A percentile compares a stretch with the other conserved stretches of the same genome.
Conservation (phyloP, 2,888 invertebrate species). For the Mythimna vitellina region DNA sequence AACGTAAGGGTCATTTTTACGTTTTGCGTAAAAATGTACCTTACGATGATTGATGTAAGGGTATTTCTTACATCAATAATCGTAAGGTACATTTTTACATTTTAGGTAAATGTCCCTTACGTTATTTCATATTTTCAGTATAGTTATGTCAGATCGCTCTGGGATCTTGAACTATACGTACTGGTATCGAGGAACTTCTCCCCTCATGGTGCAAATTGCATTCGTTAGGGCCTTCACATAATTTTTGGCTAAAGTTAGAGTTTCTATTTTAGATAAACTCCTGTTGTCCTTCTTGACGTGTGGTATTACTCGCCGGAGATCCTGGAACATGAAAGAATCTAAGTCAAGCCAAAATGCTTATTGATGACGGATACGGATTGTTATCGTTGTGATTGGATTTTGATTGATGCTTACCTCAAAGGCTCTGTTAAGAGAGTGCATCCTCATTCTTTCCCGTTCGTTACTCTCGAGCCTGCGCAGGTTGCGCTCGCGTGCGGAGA, state of each 20-base stretch:
- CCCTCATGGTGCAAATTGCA: constrained; percentile 95
- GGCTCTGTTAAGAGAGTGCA: constrained; percentile 97
- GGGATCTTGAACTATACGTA: constrained; percentile 70
- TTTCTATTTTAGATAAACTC: constrained; percentile 96
- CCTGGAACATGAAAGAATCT: constrained; percentile 86
- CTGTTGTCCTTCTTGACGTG: constrained; percentile 96
- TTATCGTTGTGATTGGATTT: constrained; percentile 11
- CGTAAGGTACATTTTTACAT: no score
- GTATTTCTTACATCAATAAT: no score
- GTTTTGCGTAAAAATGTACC: no score
- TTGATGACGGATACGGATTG: constrained; percentile 13
- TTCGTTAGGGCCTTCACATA: constrained; percentile 97
- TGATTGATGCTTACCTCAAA: constrained; percentile 92
- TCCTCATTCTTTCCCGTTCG: constrained; percentile 97
- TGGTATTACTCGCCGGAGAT: constrained; percentile 95
- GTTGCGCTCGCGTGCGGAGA: constrained; percentile 96
- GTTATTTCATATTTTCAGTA: no score
- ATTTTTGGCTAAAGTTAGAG: constrained; percentile 96
- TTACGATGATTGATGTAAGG: no score
- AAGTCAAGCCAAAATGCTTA: constrained; percentile 52
- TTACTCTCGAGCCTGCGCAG: constrained; percentile 96
- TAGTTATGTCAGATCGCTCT: no score
- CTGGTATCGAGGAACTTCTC: constrained; percentile 89
- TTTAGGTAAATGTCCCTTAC: no score
- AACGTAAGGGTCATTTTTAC: no score